These are phyloP conservation scores for Phocoena sinus DNA, from an alignment of 2,113 vertebrate genomes.

Conservation along the genomic window DNA sequence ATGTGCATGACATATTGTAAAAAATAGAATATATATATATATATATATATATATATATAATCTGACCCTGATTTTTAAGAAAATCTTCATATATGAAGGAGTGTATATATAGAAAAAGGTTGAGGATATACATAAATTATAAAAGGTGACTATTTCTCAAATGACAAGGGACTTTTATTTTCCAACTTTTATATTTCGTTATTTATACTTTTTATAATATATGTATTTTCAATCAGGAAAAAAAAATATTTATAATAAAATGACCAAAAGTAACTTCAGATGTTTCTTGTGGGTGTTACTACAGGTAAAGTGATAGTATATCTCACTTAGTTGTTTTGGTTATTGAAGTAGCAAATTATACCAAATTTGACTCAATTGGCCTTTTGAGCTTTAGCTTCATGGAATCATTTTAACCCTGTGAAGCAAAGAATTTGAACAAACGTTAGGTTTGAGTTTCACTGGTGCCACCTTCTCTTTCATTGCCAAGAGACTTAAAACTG, in stretches of 20 bases:
- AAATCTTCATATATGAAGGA: background rate
- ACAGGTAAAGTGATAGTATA: background rate
- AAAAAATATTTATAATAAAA: background rate
- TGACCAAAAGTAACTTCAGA: background rate
- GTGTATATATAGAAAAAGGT: background rate
- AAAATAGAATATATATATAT: background rate
- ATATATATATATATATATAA: background rate
- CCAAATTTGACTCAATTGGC: background rate
- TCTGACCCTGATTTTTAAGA: background rate
- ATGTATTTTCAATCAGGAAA: conserved; percentile 5
- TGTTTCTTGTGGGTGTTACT: background rate
- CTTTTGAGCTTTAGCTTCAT: background rate
- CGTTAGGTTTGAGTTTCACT: background rate
- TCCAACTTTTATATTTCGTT: background rate
- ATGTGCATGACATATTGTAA: background rate
- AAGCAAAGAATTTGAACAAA: background rate
- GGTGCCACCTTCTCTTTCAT: background rate
- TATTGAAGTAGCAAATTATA: background rate
- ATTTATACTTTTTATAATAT: background rate
- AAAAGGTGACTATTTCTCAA: background rate
- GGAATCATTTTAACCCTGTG: background rate
- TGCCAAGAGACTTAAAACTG: background rate
- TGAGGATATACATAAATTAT: background rate
- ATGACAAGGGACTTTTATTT: background rate
- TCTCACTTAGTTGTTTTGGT: background rate